Evolutionary conservation across 2,888 invertebrate species (phyloP).

Genomic region (Drosophila paranaensis): DNA sequence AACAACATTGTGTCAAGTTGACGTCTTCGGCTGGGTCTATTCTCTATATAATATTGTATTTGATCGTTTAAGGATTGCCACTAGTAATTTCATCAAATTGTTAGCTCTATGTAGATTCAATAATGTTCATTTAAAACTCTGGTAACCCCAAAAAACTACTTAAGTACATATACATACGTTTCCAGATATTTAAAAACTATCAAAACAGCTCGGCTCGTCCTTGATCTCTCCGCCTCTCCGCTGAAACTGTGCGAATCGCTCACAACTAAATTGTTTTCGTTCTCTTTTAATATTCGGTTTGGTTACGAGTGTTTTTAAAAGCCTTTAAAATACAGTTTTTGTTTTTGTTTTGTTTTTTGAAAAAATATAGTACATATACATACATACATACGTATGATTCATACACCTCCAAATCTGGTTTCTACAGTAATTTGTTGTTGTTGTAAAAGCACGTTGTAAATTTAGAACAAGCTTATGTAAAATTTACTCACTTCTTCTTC

Average conservation of each 20-base stretch:
- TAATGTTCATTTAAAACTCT: slow-evolving; percentile 32
- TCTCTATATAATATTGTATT: slow-evolving; percentile 20
- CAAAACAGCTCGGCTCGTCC: slow-evolving; percentile 44
- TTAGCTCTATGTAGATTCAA: slow-evolving; percentile 34
- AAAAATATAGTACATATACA: slow-evolving; percentile 62
- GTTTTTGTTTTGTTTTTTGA: slow-evolving; percentile 29
- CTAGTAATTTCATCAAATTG: slow-evolving; percentile 56
- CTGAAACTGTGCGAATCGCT: slow-evolving; percentile 58
- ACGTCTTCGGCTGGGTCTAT: background rate
- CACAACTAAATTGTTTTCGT: slow-evolving; percentile 53
- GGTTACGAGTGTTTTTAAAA: slow-evolving; percentile 53
- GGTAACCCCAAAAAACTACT: slow-evolving; percentile 46
- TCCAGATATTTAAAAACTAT: slow-evolving; percentile 68
- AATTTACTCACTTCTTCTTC: slow-evolving; percentile 39
- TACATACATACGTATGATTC: slow-evolving; percentile 18
- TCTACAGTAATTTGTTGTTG: slow-evolving; percentile 55
- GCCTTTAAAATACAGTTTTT: slow-evolving; percentile 68
- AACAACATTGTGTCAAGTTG: slow-evolving; percentile 64
- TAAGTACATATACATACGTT: slow-evolving; percentile 47
- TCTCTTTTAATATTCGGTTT: slow-evolving; percentile 9
- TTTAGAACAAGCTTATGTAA: slow-evolving; percentile 57
- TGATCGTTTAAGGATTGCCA: slow-evolving; percentile 56
- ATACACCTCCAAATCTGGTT: slow-evolving; percentile 47
- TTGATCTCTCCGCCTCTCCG: background rate
- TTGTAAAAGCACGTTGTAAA: slow-evolving; percentile 79